phyloP scores from a whole-genome alignment of 2,113 vertebrate genomes.

The Emberiza fucata region DNA sequence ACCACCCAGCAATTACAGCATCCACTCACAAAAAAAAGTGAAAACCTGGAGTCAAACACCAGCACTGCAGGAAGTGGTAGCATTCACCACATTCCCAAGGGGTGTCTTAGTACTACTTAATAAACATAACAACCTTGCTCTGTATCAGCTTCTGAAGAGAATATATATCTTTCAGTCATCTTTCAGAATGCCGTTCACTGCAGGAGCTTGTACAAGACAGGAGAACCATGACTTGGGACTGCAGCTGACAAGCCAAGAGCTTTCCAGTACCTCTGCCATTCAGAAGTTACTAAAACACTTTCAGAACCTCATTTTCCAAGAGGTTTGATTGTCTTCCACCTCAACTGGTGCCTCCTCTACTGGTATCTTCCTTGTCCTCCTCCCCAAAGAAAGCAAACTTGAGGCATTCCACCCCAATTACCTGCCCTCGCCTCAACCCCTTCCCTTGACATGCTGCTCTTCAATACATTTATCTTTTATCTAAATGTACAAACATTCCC shows the following conservation, averaged over 20 bases:
- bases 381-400: not conserved
- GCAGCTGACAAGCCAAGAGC: not conserved
- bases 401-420: not conserved
- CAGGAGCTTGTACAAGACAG: not conserved
- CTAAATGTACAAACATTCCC: not conserved
- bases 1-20: not conserved
- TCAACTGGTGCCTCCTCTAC: not conserved
- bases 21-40: not conserved
- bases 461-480: not conserved
- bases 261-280: not conserved
- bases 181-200: not conserved
- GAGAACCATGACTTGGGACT: not conserved
- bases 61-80: not conserved
- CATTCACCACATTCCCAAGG: not conserved
- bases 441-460: not conserved
- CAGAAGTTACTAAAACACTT: not conserved
- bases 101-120: not conserved
- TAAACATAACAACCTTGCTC: not conserved
- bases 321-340: not conserved
- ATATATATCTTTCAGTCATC: not conserved
- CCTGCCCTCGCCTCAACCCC: not conserved
- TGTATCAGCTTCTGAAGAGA: not conserved
- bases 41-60: not conserved
- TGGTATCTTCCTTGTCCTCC: not conserved
- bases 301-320: not conserved